Conservation (phyloP, 2,888 invertebrate genomes). For the Lasioglossum figueresi region DNA sequence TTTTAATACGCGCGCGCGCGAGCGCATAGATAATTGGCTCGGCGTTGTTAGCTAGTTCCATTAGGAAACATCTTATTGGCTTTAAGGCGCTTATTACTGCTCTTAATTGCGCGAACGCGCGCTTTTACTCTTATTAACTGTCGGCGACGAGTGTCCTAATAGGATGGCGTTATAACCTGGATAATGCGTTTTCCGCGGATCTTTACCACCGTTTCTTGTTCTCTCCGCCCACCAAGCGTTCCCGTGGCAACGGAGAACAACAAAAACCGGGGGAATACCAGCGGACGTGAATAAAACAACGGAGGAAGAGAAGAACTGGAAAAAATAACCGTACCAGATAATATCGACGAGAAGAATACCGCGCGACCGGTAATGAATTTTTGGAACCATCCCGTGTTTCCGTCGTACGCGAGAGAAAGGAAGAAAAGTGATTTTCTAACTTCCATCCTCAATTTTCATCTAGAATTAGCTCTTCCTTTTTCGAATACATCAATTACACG, state of each 20-base stretch:
- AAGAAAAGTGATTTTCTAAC: too few species aligned
- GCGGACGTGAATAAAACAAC: not conserved
- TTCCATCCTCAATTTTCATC: too few species aligned
- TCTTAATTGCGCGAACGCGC: slow-evolving; percentile 79
- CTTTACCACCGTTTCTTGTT: slow-evolving; percentile 51
- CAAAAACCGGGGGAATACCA: not conserved
- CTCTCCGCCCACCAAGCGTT: not conserved
- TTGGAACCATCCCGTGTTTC: not conserved
- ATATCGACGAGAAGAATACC: not conserved
- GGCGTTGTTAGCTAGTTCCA: slow-evolving; percentile 80
- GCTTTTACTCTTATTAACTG: slow-evolving; percentile 80
- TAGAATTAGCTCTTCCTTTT: too few species aligned
- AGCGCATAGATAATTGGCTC: slow-evolving; percentile 79
- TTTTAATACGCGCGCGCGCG: slow-evolving; percentile 66
- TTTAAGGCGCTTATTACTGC: slow-evolving; percentile 81
- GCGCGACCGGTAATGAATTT: not conserved
- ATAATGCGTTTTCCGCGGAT: slow-evolving; percentile 71
- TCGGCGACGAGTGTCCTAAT: slow-evolving; percentile 75
- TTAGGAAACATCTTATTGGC: slow-evolving; percentile 83
- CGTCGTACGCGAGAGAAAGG: not conserved
- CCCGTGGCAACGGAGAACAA: not conserved
- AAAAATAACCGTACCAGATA: not conserved
- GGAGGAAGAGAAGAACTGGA: not conserved
- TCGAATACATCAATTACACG: too few species aligned
- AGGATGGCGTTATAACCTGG: slow-evolving; percentile 71